A percentile compares a stretch with the other conserved stretches of the same genome.
Conservation (phyloP, 1,140 invertebrate species). For the Bombus pyrosoma region DNA sequence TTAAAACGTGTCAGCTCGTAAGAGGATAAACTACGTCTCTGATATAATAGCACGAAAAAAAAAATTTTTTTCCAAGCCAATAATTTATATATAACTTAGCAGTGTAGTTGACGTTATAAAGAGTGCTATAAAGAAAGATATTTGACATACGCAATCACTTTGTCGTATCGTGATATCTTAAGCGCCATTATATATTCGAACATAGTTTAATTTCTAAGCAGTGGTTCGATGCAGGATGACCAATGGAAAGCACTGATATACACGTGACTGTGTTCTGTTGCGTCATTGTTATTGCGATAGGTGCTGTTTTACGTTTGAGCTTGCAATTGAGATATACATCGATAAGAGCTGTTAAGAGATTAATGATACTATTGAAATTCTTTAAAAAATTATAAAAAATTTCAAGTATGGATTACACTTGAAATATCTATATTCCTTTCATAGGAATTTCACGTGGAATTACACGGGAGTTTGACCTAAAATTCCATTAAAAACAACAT, state of each 20-base stretch:
- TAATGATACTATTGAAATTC: neutral
- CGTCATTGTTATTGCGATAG: neutral
- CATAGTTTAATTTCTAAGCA: neutral
- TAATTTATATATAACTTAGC: conserved; percentile 1
- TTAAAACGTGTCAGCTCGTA: neutral
- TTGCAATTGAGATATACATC: neutral
- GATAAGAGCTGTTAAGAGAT: neutral
- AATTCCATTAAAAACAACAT: too few species aligned
- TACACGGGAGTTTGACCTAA: too few species aligned
- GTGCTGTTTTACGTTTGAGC: neutral
- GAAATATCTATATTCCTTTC: too few species aligned
- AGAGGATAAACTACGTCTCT: neutral
- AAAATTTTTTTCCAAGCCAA: neutral
- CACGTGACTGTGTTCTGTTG: neutral
- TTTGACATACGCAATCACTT: neutral
- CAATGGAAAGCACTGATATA: neutral
- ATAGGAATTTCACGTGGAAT: too few species aligned
- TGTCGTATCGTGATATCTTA: neutral
- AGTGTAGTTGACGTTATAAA: neutral
- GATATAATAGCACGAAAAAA: neutral
- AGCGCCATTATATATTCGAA: neutral
- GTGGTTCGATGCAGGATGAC: neutral
- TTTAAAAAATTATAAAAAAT: neutral
- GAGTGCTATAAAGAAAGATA: neutral
- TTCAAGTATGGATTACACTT: too few species aligned